Conservation (phyloP, 1,140 invertebrate species). For the Meloidogyne chitwoodi region DNA sequence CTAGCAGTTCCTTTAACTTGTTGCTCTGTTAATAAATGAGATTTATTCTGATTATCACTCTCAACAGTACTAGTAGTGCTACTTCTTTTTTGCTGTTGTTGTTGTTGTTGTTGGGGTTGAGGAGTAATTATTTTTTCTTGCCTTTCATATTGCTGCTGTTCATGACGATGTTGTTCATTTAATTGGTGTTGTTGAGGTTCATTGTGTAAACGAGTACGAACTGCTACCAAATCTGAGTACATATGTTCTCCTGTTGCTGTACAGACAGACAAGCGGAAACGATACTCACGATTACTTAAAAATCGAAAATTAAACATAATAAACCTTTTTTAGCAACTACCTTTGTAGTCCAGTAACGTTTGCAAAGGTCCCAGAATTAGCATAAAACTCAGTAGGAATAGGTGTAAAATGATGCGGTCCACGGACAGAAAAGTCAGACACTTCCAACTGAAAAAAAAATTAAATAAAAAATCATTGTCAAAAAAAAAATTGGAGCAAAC, state of each 20-base stretch:
- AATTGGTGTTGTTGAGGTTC: neutral
- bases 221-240: conserved; percentile 43
- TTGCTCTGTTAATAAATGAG: neutral
- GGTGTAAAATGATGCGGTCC: conserved; percentile 28
- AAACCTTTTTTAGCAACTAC: neutral
- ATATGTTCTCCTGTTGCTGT: conserved; percentile 31
- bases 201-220: conserved; percentile 25
- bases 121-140: neutral
- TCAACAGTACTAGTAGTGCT: neutral
- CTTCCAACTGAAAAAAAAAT: conserved; percentile 39
- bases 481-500: too few species aligned
- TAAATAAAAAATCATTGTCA: too few species aligned
- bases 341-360: conserved; percentile 24
- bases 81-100: neutral
- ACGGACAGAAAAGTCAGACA: conserved; percentile 18
- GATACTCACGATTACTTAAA: conserved; percentile 46
- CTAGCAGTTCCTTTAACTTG: neutral
- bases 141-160: conserved; percentile 14
- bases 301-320: conserved; percentile 12
- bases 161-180: conserved; percentile 29
- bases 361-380: conserved; percentile 29
- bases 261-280: conserved; percentile 45
- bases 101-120: conserved; percentile 11
- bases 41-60: neutral
- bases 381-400: conserved; percentile 36